A percentile compares a stretch with the other conserved stretches of the same genome.
Evolutionary conservation across 2,888 invertebrate genomes (phyloP).

Genomic region (Trachelus iudaicus): DNA sequence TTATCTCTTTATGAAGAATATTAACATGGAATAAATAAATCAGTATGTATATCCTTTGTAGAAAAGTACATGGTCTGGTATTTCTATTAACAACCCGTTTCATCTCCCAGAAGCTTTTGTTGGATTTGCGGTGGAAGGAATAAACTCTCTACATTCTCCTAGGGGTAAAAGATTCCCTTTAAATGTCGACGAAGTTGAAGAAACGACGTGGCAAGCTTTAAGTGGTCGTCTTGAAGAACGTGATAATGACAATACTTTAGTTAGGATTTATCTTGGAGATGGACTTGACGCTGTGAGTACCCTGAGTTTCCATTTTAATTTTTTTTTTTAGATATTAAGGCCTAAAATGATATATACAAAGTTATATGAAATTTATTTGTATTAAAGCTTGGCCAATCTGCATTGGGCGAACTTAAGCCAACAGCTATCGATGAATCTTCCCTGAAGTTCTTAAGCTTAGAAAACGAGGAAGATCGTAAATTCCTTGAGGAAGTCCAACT

Average conservation of each 20-base stretch:
- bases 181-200: conserved; percentile 73
- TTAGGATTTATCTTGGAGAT: conserved; percentile 74
- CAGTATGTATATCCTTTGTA: conserved; percentile 46
- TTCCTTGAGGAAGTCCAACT: conserved; percentile 74
- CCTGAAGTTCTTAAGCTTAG: conserved; percentile 45
- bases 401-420: conserved; percentile 59
- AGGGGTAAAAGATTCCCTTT: conserved; percentile 70
- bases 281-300: conserved; percentile 73
- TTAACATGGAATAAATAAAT: conserved; percentile 4
- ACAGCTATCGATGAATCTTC: conserved; percentile 50
- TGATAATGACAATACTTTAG: conserved; percentile 72
- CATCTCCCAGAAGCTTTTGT: conserved; percentile 78
- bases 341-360: not conserved
- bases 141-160: conserved; percentile 59
- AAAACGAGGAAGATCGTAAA: conserved; percentile 70
- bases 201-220: conserved; percentile 71
- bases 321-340: not conserved
- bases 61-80: conserved; percentile 77
- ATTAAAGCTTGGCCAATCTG: conserved; percentile 59
- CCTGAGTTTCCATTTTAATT: conserved; percentile 3
- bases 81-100: conserved; percentile 78
- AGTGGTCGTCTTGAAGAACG: conserved; percentile 72
- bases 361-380: conserved; percentile 11
- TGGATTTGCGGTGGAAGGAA: conserved; percentile 77
- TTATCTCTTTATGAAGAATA: not conserved